Evolutionary conservation across 2,888 invertebrate genomes (phyloP).

Genomic region (Metallyticus violacea): DNA sequence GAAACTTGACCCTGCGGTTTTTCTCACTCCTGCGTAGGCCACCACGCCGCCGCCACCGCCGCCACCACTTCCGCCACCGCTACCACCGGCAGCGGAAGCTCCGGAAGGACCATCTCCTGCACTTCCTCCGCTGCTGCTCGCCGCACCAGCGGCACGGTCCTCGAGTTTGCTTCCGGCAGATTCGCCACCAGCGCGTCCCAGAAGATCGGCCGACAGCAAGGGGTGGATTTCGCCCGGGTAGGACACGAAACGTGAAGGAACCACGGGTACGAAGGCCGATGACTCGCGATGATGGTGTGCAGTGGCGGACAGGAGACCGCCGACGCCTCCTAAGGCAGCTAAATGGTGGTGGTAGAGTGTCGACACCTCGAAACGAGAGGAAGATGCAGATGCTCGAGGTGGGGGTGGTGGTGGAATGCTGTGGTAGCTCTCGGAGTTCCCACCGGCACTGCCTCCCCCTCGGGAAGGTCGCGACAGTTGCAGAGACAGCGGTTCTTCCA

Average conservation of each 20-base stretch:
- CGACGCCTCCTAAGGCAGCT: slow-evolving; percentile 40
- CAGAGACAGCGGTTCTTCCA: slow-evolving; percentile 8
- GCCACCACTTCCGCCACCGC: slow-evolving; percentile 51
- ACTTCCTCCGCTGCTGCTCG: not conserved
- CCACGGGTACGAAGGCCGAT: slow-evolving; percentile 84
- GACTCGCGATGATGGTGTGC: slow-evolving; percentile 52
- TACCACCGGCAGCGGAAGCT: not conserved
- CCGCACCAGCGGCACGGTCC: not conserved
- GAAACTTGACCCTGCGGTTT: slow-evolving; percentile 49
- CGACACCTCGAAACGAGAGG: not conserved
- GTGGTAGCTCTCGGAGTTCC: slow-evolving; percentile 41
- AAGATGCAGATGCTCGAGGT: slow-evolving; percentile 42
- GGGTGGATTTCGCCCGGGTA: slow-evolving; percentile 71
- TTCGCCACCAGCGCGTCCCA: slow-evolving; percentile 44
- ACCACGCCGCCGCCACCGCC: slow-evolving; percentile 46
- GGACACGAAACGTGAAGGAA: slow-evolving; percentile 73
- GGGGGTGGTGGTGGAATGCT: slow-evolving; percentile 64
- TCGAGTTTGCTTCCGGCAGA: not conserved
- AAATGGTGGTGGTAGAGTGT: slow-evolving; percentile 46
- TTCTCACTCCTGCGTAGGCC: slow-evolving; percentile 26
- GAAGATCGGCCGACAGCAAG: slow-evolving; percentile 57
- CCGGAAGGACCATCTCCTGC: not conserved
- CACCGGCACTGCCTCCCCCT: slow-evolving; percentile 5
- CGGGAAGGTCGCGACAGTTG: slow-evolving; percentile 20
- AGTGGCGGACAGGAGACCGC: not conserved